Conservation (phyloP, 2,113 vertebrate species). For the Aegithalos caudatus region DNA sequence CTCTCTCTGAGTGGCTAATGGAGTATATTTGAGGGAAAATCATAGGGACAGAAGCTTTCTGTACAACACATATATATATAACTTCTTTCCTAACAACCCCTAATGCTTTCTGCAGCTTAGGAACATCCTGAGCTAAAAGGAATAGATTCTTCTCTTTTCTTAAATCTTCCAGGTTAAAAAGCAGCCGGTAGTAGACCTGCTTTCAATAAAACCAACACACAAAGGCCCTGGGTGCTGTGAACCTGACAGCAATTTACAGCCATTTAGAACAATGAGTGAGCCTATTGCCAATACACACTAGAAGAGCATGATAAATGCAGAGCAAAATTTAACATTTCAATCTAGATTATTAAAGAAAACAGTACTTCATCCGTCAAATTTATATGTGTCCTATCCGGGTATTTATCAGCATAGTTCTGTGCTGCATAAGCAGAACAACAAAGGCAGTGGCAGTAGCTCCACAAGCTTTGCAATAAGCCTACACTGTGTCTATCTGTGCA, state of each 20-base stretch:
- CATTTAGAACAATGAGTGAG: not conserved
- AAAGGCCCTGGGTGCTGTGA: not conserved
- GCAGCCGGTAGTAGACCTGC: not conserved
- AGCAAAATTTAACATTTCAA: not conserved
- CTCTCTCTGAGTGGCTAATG: not conserved
- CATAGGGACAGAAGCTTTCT: not conserved
- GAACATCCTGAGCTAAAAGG: not conserved
- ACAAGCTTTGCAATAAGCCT: not conserved
- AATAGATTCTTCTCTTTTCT: not conserved
- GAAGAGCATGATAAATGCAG: not conserved
- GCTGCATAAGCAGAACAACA: not conserved
- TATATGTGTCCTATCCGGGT: not conserved
- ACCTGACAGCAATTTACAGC: not conserved
- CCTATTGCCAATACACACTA: not conserved
- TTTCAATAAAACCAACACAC: not conserved
- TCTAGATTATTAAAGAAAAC: constrained; percentile 21
- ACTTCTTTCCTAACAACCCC: not conserved
- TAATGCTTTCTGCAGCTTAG: not conserved
- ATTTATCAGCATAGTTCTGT: not conserved
- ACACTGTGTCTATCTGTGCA: not conserved
- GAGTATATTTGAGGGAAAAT: not conserved
- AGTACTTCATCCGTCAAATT: constrained; percentile 8
- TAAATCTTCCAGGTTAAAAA: not conserved
- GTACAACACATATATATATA: not conserved
- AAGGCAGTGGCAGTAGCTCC: not conserved